Evolutionary conservation across 1,140 invertebrate genomes (phyloP).

Genomic region (Arctopsyche grandis): DNA sequence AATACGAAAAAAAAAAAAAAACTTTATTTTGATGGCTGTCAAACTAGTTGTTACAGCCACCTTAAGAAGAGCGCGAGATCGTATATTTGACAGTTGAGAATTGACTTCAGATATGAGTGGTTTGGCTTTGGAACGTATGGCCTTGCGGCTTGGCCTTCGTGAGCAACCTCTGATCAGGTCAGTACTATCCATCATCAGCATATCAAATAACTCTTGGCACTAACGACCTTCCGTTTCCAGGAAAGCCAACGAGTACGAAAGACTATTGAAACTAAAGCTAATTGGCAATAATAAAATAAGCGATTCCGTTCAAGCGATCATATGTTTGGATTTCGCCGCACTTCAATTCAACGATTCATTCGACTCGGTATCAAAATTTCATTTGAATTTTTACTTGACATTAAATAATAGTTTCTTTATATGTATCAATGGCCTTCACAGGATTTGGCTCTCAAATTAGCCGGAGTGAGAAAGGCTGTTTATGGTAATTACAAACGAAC

Average conservation of each 20-base stretch:
- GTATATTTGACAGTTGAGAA: too few relatives aligned
- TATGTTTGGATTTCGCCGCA: conserved; percentile 58
- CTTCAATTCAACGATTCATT: conserved; percentile 49
- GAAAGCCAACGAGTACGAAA: conserved; percentile 57
- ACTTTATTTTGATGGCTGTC: too few relatives aligned
- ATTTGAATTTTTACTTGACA: neutral
- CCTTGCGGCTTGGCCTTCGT: too few relatives aligned
- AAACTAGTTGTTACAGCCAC: too few relatives aligned
- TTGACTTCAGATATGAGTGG: too few relatives aligned
- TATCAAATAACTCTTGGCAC: too few relatives aligned
- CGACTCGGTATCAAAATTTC: conserved; percentile 56
- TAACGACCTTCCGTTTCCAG: conserved; percentile 56
- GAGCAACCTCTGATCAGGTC: too few relatives aligned
- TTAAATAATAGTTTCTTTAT: neutral
- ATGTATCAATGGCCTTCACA: conserved; percentile 40
- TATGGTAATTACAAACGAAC: conserved; percentile 57
- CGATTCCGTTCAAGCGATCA: conserved; percentile 55
- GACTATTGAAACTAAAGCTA: conserved; percentile 55
- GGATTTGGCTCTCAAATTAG: conserved; percentile 56
- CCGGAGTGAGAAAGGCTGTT: conserved; percentile 54
- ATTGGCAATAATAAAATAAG: conserved; percentile 52
- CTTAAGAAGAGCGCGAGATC: too few relatives aligned
- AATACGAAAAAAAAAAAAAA: too few relatives aligned
- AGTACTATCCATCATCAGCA: too few relatives aligned
- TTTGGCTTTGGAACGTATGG: too few relatives aligned